Evolutionary conservation across 2,797 vertebrate species (phyloP), one percentile per base, ranked within the genome.

Genomic region (Caiman crocodilus): DNA sequence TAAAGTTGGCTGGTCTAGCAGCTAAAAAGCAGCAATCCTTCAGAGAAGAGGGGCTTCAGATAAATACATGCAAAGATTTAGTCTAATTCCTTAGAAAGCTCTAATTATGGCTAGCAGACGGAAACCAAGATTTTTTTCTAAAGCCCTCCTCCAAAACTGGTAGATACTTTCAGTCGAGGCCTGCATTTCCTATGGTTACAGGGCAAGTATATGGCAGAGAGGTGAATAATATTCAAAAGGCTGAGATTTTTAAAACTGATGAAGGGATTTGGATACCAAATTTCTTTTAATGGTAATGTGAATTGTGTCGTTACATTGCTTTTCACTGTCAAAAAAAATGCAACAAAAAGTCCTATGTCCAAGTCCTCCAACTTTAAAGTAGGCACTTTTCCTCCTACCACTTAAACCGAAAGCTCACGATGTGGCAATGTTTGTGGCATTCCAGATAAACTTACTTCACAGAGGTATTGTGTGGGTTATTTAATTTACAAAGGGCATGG

Each of bases 1-100:
- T 65, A 90, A 90, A 78, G 94, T 95, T 86, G 90, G 90, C 91
- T 96, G 94, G 94, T 85, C 95, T 94, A 94, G 93, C 94, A 95
- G 69, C 90, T 95, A 95, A 94, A 14, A 3, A 90, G 87, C 92
- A 89, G 95, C 57, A 89, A 82, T 81, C 91, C 85, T 88, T 96
- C 89, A 88, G 85, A 84, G 69, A 65, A 94, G 76, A 89, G 0
- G 7, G 94, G 91, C 87, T 77, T 84, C 87, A 91, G 94, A 95
- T 90, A 94, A 89, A 89, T 90, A 93, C 74, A 93, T 76, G 77
- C 92, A 94, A 89, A 93, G 79, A 84, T 61, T 25, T 90, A 91
- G 81, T 86, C 93, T 94, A 90, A 94, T 87, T 56, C 81, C 93
- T 94, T 89, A 81, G 85, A 94, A 90, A 88, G 74, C 61, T 92